phyloP scores from a whole-genome alignment of 2,888 invertebrate species.

The Hyles lineata region DNA sequence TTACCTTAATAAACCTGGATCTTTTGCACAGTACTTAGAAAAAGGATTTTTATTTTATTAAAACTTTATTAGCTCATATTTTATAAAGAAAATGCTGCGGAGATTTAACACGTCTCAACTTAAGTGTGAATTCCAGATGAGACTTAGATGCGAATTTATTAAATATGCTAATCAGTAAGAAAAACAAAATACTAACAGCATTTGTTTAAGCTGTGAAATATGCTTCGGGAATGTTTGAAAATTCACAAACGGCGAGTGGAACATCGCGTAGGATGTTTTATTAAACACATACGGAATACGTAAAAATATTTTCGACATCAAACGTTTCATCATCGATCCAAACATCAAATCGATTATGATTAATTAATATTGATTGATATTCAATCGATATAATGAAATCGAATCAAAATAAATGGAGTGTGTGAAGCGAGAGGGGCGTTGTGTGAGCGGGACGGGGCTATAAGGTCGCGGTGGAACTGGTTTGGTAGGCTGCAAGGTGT shows the following conservation, averaged over 20 bases:
- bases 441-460: slow-evolving; percentile 63
- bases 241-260: slow-evolving; percentile 1
- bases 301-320: slow-evolving; percentile 28
- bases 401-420: slow-evolving; percentile 71
- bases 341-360: slow-evolving; percentile 30
- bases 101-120: slow-evolving; percentile 18
- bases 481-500: slow-evolving; percentile 81
- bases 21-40: slow-evolving; percentile 3
- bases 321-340: background rate
- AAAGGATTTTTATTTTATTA: slow-evolving; percentile 11
- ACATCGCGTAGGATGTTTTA: background rate
- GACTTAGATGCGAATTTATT: slow-evolving; percentile 18
- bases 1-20: slow-evolving; percentile 27
- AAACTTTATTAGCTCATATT: slow-evolving; percentile 10
- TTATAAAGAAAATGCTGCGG: slow-evolving; percentile 10
- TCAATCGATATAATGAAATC: slow-evolving; percentile 54
- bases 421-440: slow-evolving; percentile 69
- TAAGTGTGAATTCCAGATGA: slow-evolving; percentile 18
- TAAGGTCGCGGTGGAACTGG: slow-evolving; percentile 81
- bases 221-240: background rate
- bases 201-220: background rate
- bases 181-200: background rate
- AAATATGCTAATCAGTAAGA: background rate
- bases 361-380: slow-evolving; percentile 43
- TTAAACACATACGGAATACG: slow-evolving; percentile 27